phyloP scores from a whole-genome alignment of 1,140 invertebrate species.

The Zelostemma sp. region DNA sequence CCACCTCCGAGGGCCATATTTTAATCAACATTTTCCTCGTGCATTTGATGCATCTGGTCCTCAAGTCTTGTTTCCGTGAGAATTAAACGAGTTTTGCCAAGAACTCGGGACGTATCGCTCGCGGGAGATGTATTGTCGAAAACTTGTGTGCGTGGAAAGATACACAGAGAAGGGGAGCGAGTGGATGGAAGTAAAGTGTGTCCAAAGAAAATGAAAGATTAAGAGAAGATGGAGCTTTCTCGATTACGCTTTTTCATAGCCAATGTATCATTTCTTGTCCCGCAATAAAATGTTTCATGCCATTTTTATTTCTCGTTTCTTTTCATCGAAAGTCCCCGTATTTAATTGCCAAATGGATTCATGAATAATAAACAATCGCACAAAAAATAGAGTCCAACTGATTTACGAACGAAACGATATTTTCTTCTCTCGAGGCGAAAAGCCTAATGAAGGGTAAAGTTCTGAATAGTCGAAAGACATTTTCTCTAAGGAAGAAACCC shows the following conservation, averaged over 20 bases:
- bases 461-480: background rate
- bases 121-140: constrained; percentile 45
- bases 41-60: constrained; percentile 57
- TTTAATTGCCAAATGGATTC: too few relatives aligned
- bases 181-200: constrained; percentile 37
- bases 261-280: constrained; percentile 7
- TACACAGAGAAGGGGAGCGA: constrained; percentile 41
- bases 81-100: constrained; percentile 61
- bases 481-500: background rate
- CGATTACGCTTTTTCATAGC: constrained; percentile 27
- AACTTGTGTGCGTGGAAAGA: constrained; percentile 39
- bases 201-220: constrained; percentile 44
- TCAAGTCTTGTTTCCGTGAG: constrained; percentile 54
- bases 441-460: background rate
- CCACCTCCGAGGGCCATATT: background rate
- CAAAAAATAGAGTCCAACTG: too few relatives aligned
- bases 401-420: too few relatives aligned
- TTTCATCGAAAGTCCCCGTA: constrained; percentile 1
- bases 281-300: too few relatives aligned
- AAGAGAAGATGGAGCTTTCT: constrained; percentile 35
- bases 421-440: background rate
- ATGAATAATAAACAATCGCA: too few relatives aligned
- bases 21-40: constrained; percentile 50
- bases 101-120: constrained; percentile 47
- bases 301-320: constrained; percentile 1